phyloP scores from a whole-genome alignment of 2,797 vertebrate species.

The Sternarchorhynchus goeldii region DNA sequence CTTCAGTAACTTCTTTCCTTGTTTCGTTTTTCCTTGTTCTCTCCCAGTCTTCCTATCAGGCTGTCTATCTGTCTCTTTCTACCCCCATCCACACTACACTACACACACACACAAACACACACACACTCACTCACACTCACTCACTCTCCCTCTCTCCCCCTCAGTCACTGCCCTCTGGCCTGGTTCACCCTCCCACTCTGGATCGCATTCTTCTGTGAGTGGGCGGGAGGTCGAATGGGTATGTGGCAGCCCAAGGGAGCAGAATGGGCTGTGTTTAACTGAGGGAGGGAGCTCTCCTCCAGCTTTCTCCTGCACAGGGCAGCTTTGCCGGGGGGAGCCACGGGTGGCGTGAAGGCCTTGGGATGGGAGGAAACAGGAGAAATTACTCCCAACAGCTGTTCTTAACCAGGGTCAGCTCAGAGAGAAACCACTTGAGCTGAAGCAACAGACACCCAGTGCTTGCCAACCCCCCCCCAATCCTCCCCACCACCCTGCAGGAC shows the following conservation, averaged over 20 bases:
- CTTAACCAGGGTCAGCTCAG: slow-evolving; percentile 43
- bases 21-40: slow-evolving; percentile 9
- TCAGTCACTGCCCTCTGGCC: slow-evolving; percentile 42
- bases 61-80: slow-evolving; percentile 1
- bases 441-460: slow-evolving; percentile 43
- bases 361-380: slow-evolving; percentile 26
- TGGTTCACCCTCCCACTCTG: slow-evolving; percentile 55
- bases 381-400: slow-evolving; percentile 47
- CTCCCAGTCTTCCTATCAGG: slow-evolving; percentile 4
- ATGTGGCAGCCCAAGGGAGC: slow-evolving; percentile 74
- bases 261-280: slow-evolving; percentile 33
- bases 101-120: no score
- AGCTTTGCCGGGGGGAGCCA: slow-evolving; percentile 13
- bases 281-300: slow-evolving; percentile 26
- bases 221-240: slow-evolving; percentile 80
- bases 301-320: slow-evolving; percentile 25
- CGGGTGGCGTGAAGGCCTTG: neutral
- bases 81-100: neutral
- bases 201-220: slow-evolving; percentile 78
- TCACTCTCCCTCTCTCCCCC: slow-evolving; percentile 22
- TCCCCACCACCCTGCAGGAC: no score
- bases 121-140: no score
- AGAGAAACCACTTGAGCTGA: slow-evolving; percentile 51
- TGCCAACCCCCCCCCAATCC: neutral
- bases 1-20: slow-evolving; percentile 18